Evolutionary conservation across 2,113 vertebrate species (phyloP), one percentile per base, ranked within the genome.

Genomic region (Synodontis membranacea): DNA sequence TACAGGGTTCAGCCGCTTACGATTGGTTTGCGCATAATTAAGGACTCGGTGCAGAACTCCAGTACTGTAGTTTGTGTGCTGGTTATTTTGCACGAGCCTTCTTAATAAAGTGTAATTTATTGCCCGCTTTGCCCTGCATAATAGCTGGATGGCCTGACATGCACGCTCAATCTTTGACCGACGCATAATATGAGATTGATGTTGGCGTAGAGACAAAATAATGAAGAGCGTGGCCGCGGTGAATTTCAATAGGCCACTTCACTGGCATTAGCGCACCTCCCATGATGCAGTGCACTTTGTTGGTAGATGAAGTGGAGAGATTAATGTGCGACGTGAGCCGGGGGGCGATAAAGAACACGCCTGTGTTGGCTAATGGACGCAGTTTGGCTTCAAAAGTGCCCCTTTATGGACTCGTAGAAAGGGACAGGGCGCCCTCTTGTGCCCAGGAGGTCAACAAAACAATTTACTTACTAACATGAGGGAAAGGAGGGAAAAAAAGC

Each of bases 61-160:
- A 17, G n/a, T 81, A 34, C 31, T n/a, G n/a, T n/a, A n/a, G n/a
- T n/a, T 19, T 56, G 23, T 46, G 83, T 28, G 66, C 78, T 10
- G 82, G 12, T 52, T 84, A 85, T 86, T 84, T 89, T 70, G 15
- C 58, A 46, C 56, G 75, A n/a, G 50, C 50, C 44, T 78, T 84
- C 88, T 88, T 90, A 90, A 90, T 88, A 81, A 78, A 79, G 68
- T 44, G 62, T 85, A 82, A 90, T 90, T 89, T 88, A 87, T 70
- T 82, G 42, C 68, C 37, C 34, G 39, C 82, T 50, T 56, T 34
- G 68, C 76, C 37, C 68, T 68, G 74, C 82, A 81, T 86, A 87
- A 89, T 87, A 81, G 66, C 70, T 34, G 84, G 68, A 84, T 54
- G 82, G 82, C 25, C 50, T 81, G 89, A 89, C 88, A 46, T 42